Evolutionary conservation across 2,113 vertebrate species (phyloP).

Genomic region (Balaenoptera acutorostrata): DNA sequence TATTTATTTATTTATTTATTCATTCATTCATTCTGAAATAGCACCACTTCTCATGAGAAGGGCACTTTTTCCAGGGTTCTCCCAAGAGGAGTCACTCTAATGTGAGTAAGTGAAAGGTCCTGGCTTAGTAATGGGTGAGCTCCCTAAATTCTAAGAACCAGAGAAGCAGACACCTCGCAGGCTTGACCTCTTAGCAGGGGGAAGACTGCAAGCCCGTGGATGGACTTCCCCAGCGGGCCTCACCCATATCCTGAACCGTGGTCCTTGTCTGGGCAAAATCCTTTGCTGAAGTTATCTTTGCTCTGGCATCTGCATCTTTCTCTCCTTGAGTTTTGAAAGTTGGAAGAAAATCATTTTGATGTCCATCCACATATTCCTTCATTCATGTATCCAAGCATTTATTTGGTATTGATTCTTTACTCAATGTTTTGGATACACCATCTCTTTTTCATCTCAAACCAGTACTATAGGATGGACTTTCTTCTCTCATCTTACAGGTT

Average conservation of each 20-base stretch:
- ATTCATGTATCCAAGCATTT: background rate
- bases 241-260: background rate
- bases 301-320: background rate
- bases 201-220: fast-evolving
- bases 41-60: background rate
- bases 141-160: background rate
- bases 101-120: background rate
- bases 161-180: background rate
- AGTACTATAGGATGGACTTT: background rate
- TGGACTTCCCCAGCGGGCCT: background rate
- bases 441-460: background rate
- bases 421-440: background rate
- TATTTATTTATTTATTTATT: background rate
- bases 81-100: background rate
- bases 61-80: background rate
- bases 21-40: background rate
- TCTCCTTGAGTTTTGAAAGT: background rate
- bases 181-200: too few relatives aligned
- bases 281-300: background rate
- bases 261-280: background rate
- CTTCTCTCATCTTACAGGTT: background rate
- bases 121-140: background rate
- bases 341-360: background rate
- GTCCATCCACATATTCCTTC: background rate
- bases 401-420: background rate